Evolutionary conservation across 1,140 invertebrate genomes (phyloP), one percentile per base, ranked within the genome.

Genomic region (Saccostrea glomerata): DNA sequence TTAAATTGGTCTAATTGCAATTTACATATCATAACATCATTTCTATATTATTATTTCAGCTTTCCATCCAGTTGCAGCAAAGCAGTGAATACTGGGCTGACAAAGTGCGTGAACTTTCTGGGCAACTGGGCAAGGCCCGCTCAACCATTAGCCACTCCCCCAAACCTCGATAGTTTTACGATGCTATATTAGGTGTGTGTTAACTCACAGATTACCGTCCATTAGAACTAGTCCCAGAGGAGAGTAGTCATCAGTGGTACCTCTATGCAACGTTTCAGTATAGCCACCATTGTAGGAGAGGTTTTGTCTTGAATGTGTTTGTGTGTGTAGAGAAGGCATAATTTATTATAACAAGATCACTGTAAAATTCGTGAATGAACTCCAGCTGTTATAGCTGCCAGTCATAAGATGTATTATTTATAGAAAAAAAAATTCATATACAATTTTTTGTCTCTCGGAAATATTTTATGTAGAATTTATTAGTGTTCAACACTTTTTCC

Each of bases 11-110:
- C 5, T 63, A 20, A 63, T 60, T 15, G 13, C 20, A 63, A 63
- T n/a, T 63, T n/a, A 63, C 58, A 63, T 63, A 63, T 63, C 15
- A 20, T 6, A 63, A 63, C 6, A 77, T 17, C 60, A 73, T 47
- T 89, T 86, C 9, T 66, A 83, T 86, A 86, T n/a, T 83, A 73
- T 87, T 77, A 87, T 91, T 92, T 84, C 92, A 94, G 93, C 88
- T 94, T 70, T 94, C 94, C 3, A 92, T 93, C n/a, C 94, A 94
- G 88, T 92, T 94, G 30, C 94, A 94, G 82, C 92, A 94, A 92
- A 94, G 93, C 89, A 94, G 93, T 88, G 94, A 94, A 82, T 94
- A 94, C 87, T 94, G 94, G 94, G 90, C 94, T 55, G 94, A 94
- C 82, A 94, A 94, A 89, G 94, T 94, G 2, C 92, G 93, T 13